Evolutionary conservation across 1,140 invertebrate genomes (phyloP).

Genomic region (Wiebesia pumilae): DNA sequence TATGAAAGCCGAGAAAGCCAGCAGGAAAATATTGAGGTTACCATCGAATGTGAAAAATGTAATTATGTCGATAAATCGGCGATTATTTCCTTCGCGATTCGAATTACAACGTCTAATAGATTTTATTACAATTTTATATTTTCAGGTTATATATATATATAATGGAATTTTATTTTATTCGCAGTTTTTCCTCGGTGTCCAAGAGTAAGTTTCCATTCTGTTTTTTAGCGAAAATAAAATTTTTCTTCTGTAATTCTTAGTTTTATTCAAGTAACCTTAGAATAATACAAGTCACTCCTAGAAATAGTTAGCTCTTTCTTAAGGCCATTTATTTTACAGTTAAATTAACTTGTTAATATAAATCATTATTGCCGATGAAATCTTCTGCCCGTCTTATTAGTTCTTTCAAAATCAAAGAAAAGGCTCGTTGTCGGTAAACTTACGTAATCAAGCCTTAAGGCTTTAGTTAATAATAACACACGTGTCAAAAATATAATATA

Average conservation of each 20-base stretch:
- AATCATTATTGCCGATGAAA: background rate
- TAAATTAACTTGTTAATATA: background rate
- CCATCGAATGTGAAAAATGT: background rate
- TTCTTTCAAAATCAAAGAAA: background rate
- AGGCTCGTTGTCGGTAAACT: background rate
- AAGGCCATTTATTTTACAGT: background rate
- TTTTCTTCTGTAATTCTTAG: background rate
- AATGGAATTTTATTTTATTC: background rate
- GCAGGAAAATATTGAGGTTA: background rate
- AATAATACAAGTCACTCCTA: no score
- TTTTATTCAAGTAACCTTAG: no score
- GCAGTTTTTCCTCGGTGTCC: background rate
- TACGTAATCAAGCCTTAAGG: background rate
- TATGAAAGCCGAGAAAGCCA: background rate
- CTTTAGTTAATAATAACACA: background rate
- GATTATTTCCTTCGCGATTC: background rate
- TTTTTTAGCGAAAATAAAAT: background rate
- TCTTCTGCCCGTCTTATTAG: background rate
- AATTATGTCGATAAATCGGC: background rate
- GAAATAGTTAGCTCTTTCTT: background rate
- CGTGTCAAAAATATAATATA: background rate
- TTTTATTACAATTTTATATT: background rate
- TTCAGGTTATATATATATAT: background rate
- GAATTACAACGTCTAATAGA: background rate
- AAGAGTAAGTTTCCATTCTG: background rate